Evolutionary conservation across 2,113 vertebrate genomes (phyloP).

Genomic region (Nerophis ophidion): DNA sequence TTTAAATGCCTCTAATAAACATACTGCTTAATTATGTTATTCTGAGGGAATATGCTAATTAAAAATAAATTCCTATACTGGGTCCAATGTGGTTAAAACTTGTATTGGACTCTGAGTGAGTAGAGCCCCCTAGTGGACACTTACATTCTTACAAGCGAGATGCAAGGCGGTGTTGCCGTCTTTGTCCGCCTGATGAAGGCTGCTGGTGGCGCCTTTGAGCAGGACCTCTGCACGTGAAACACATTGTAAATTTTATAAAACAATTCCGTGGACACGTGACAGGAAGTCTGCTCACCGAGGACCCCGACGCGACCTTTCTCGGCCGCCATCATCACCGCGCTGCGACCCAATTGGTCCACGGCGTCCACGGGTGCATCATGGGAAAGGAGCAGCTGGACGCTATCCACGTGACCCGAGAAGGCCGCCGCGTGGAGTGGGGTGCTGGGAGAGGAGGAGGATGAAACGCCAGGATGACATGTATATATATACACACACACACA

Average conservation of each 20-base stretch:
- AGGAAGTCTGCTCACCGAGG: conserved; percentile 69
- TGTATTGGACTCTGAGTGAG: background rate
- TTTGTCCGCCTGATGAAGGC: conserved; percentile 80
- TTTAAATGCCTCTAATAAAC: too few relatives aligned
- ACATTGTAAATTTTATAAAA: conserved; percentile 2
- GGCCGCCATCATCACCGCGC: conserved; percentile 86
- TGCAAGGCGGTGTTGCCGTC: conserved; percentile 88
- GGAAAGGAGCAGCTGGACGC: conserved; percentile 86
- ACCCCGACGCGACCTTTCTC: conserved; percentile 75
- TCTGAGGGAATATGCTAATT: too few relatives aligned
- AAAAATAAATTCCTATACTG: background rate
- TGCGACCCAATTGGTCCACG: conserved; percentile 76
- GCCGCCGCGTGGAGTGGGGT: conserved; percentile 92
- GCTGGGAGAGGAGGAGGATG: conserved; percentile 44
- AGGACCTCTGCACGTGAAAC: conserved; percentile 75
- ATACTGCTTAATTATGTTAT: too few relatives aligned
- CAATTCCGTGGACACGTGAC: background rate
- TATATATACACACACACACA: conserved; percentile 1
- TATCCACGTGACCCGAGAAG: conserved; percentile 84
- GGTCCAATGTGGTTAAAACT: too few relatives aligned
- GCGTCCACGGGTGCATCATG: conserved; percentile 80
- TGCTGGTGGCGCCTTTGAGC: conserved; percentile 75
- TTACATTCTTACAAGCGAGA: conserved; percentile 88
- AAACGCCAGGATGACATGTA: background rate
- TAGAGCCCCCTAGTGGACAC: conserved; percentile 46